These are phyloP conservation scores for Oenanthe melanoleuca DNA, from an alignment of 2,113 vertebrate species.

Conservation along the genomic window DNA sequence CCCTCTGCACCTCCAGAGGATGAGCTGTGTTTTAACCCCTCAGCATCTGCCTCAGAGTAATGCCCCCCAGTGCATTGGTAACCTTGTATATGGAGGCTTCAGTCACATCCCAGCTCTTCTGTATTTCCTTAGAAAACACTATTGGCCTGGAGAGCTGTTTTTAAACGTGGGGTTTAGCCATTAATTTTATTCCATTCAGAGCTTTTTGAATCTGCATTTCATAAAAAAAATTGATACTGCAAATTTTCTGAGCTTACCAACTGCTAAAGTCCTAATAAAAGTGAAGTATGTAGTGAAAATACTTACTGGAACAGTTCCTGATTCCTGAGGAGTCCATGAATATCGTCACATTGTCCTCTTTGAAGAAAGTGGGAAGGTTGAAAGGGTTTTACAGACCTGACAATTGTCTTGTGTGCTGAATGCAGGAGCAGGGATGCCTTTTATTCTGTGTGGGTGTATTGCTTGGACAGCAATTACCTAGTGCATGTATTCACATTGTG, in stretches of 20 bases:
- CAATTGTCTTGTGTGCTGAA: not conserved
- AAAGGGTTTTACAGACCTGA: not conserved
- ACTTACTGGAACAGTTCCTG: not conserved
- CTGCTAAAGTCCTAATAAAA: not conserved
- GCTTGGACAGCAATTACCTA: not conserved
- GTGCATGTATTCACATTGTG: accelerated
- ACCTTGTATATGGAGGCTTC: accelerated
- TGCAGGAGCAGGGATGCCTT: not conserved
- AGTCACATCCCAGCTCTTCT: accelerated
- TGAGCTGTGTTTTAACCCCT: not conserved
- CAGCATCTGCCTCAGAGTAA: not conserved
- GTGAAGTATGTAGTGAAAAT: not conserved
- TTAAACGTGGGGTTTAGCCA: not conserved
- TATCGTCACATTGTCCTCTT: not conserved
- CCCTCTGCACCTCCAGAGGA: not conserved
- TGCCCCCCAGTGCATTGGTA: not conserved
- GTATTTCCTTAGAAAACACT: not conserved
- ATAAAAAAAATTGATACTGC: not conserved
- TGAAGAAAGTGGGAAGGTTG: not conserved
- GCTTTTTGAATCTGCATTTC: accelerated
- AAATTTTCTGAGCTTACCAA: not conserved
- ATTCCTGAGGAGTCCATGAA: not conserved
- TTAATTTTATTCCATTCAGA: not conserved
- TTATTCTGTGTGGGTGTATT: not conserved
- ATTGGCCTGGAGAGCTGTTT: not conserved